Base-by-base conservation (phyloP, 2,888 invertebrate genomes). In the Timema cristinae region DNA sequence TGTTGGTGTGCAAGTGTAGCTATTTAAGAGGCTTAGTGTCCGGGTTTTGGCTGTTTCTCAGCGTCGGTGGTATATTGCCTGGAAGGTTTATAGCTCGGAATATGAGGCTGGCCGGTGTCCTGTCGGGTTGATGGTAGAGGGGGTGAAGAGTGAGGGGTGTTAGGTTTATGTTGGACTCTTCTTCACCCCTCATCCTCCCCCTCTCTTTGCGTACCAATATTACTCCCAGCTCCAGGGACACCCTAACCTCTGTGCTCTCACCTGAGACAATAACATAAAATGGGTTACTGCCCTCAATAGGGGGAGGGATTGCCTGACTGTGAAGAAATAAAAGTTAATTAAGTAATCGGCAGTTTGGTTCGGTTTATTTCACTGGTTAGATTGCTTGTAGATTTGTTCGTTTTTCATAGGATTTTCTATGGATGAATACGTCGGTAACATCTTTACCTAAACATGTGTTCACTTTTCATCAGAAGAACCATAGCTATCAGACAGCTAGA, bases 211-310 rank as follows among this genome's bases (percentile, higher is more conserved):
- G 32, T 32, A 32, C 32, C 32, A 32, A 32, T 32, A 32, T 32
- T 32, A 32, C 32, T 32, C 32, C 32, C 32, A 32, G 32, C 32
- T 32, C 32, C 32, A 32, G 32, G 32, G 32, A 32, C 32, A 32
- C 32, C 32, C 32, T 32, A 32, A 32, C 32, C 10, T 8, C 63
- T 11, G 11, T 54, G 54, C 11, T 6, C 63, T 47, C 10, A 63
- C 63, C 63, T 63, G 63, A 63, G 47, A 63, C 63, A 63, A 63
- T 63, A 48, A 63, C 63, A 63, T 63, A 15, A 63, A 63, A 63
- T 47, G 47, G 32, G 63, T 63, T 63, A 63, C 48, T 63, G 63
- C 63, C 63, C 48, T 48, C 63, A 63, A 63, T 63, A 63, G 16
- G 32, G 63, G 63, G 32, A 11, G n/a, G 5, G 47, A 48, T 13